Percentiles rank a stretch among this genome's conserved stretches.
Conservation (phyloP, 2,888 invertebrate species). For the Polydrusus cervinus region DNA sequence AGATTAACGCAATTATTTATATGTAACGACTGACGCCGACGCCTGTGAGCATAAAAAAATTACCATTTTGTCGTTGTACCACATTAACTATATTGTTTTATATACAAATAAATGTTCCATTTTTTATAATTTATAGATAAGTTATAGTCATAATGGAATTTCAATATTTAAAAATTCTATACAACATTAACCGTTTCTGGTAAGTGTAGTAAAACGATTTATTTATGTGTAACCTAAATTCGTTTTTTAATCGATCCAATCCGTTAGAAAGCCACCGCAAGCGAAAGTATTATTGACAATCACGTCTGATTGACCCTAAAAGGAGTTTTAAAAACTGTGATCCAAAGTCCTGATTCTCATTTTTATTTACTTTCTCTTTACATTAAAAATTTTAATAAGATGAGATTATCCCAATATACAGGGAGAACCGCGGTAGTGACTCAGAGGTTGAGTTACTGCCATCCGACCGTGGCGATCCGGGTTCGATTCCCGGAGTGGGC, state of each 20-base stretch:
- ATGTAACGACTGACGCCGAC: too few relatives aligned
- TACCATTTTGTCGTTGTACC: too few relatives aligned
- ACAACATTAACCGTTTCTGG: constrained; percentile 1
- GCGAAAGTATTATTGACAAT: constrained; percentile 14
- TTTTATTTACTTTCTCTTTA: constrained; percentile 11
- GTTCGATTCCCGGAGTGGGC: too few relatives aligned
- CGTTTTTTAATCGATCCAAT: neutral
- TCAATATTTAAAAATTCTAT: neutral
- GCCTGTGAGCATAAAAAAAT: too few relatives aligned
- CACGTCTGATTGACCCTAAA: constrained; percentile 2
- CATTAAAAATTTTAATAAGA: neutral
- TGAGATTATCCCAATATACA: too few relatives aligned
- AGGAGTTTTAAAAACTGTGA: neutral
- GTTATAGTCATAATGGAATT: neutral
- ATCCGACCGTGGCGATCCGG: too few relatives aligned
- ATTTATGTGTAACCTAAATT: neutral
- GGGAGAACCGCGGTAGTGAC: too few relatives aligned
- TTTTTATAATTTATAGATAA: too few relatives aligned
- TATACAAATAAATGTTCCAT: too few relatives aligned
- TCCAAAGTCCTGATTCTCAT: neutral
- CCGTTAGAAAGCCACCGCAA: neutral
- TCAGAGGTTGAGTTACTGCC: too few relatives aligned
- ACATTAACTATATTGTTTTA: too few relatives aligned
- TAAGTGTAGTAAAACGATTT: neutral
- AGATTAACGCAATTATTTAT: too few relatives aligned